phyloP scores from a whole-genome alignment of 2,888 invertebrate genomes.

The Suillia variegata region DNA sequence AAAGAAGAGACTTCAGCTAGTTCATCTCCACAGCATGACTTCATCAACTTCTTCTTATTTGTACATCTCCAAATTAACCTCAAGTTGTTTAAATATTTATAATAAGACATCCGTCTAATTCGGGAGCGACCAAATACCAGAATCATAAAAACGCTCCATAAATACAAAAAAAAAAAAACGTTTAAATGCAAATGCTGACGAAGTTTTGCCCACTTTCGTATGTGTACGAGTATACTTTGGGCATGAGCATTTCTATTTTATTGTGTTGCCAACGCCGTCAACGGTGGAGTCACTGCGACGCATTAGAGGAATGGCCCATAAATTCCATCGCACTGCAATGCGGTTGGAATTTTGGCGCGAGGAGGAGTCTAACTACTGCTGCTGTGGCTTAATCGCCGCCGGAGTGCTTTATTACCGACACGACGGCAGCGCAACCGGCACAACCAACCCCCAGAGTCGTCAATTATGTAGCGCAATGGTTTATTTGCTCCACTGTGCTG shows the following conservation, averaged over 20 bases:
- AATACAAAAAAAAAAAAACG: not conserved
- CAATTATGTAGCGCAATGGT: conserved; percentile 57
- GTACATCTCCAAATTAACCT: conserved; percentile 1
- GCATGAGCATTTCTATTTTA: conserved; percentile 12
- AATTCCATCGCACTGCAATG: conserved; percentile 12
- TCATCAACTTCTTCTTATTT: not conserved
- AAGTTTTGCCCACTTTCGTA: no score
- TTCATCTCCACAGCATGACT: not conserved
- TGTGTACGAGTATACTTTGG: not conserved
- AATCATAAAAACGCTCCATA: not conserved
- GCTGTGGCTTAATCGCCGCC: conserved; percentile 34
- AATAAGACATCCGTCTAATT: not conserved
- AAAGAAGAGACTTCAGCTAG: not conserved
- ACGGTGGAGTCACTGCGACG: conserved; percentile 1
- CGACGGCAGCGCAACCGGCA: no score
- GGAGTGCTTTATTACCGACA: conserved; percentile 37
- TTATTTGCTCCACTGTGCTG: conserved; percentile 39
- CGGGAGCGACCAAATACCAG: not conserved
- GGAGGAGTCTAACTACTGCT: no score
- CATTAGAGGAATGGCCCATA: conserved; percentile 20
- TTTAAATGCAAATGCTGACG: not conserved
- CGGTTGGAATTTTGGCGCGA: no score
- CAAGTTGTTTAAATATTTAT: conserved; percentile 12
- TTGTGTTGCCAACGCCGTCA: conserved; percentile 10
- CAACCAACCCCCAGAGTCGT: conserved; percentile 44